Percentiles rank a stretch among this genome's conserved stretches.
phyloP scores from a whole-genome alignment of 2,888 invertebrate genomes.

The Drosophila neutralis region DNA sequence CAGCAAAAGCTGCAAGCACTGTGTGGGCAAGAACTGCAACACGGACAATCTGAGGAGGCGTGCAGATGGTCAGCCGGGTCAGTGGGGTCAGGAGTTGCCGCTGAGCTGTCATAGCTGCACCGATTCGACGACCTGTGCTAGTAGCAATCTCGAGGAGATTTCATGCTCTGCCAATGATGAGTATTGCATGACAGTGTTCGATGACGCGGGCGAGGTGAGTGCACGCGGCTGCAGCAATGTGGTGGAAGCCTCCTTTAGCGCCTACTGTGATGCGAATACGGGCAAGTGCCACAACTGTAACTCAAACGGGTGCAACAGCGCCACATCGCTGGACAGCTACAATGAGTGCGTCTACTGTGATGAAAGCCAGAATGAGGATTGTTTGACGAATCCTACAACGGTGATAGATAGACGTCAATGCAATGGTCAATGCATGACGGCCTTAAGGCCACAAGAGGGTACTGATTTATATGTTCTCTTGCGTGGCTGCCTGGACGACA shows the following conservation, averaged over 20 bases:
- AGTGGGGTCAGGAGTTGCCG: conserved; percentile 79
- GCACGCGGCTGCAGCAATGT: conserved; percentile 76
- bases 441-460: conserved; percentile 42
- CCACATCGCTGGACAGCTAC: conserved; percentile 56
- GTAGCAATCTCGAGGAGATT: background rate
- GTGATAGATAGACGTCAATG: conserved; percentile 68
- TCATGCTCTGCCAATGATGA: conserved; percentile 49
- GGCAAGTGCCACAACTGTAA: conserved; percentile 79
- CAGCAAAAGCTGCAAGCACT: conserved; percentile 58
- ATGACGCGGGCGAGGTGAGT: conserved; percentile 49
- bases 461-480: conserved; percentile 51
- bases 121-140: conserved; percentile 49
- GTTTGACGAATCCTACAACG: conserved; percentile 48
- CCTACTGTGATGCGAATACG: conserved; percentile 69
- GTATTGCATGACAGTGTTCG: conserved; percentile 80
- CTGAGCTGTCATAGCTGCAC: conserved; percentile 71
- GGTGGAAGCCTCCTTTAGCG: conserved; percentile 59
- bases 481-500: conserved; percentile 81
- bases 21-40: conserved; percentile 72
- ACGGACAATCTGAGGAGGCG: conserved; percentile 66
- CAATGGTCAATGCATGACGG: conserved; percentile 78
- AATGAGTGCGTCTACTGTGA: conserved; percentile 78
- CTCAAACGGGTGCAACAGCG: conserved; percentile 80
- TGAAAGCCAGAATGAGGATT: conserved; percentile 51
- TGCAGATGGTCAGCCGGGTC: conserved; percentile 75